Conservation (phyloP, 1,140 invertebrate species). For the Meteorus sp. region DNA sequence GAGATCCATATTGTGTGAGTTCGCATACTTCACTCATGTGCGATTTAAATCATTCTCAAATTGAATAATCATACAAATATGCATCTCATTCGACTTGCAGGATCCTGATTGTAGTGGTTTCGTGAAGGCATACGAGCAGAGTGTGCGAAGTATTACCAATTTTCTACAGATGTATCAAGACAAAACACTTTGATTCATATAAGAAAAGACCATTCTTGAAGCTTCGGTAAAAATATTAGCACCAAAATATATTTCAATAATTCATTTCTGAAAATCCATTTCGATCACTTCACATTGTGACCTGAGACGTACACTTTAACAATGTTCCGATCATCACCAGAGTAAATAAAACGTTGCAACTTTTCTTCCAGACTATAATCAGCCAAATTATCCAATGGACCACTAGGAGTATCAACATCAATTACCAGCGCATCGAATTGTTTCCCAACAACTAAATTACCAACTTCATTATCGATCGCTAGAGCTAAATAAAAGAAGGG, state of each 20-base stretch:
- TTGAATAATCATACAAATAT: conserved; percentile 2
- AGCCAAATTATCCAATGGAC: conserved; percentile 62
- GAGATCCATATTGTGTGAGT: conserved; percentile 87
- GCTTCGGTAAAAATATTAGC: no score
- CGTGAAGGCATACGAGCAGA: conserved; percentile 74
- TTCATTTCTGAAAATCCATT: neutral
- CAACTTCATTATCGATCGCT: conserved; percentile 70
- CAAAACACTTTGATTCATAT: no score
- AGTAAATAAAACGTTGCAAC: conserved; percentile 80
- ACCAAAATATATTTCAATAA: no score
- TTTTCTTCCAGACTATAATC: conserved; percentile 62
- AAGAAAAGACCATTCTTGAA: no score
- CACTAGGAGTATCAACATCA: conserved; percentile 61
- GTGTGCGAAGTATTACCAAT: conserved; percentile 66
- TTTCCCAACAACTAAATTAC: conserved; percentile 79
- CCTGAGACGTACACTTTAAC: conserved; percentile 75
- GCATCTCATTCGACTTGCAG: conserved; percentile 47
- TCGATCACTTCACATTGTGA: conserved; percentile 60
- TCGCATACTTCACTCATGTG: conserved; percentile 20
- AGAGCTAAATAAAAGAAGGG: conserved; percentile 64
- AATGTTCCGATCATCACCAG: conserved; percentile 86
- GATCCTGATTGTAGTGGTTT: conserved; percentile 67
- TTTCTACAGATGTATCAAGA: conserved; percentile 63
- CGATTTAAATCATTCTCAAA: neutral
- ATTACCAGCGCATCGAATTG: conserved; percentile 83